These are phyloP conservation scores for Gallinago solitaria DNA, from an alignment of 2,797 vertebrate genomes.

Conservation along the genomic window DNA sequence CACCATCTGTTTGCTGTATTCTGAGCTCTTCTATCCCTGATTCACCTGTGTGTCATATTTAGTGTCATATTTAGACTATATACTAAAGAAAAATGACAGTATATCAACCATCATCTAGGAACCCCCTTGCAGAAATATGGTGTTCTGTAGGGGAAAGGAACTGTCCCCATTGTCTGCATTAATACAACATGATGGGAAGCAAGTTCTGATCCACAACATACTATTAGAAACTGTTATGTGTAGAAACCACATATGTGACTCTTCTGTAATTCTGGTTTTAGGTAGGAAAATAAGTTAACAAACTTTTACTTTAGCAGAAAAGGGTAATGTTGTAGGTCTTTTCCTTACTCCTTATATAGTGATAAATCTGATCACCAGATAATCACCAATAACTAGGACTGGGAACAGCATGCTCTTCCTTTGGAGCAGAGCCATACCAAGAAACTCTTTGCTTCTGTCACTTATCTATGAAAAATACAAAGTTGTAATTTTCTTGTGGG, in stretches of 20 bases:
- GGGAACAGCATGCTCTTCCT: not conserved
- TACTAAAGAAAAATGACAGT: not conserved
- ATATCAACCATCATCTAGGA: not conserved
- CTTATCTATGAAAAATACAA: not conserved
- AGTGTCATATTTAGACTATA: not conserved
- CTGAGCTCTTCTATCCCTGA: not conserved
- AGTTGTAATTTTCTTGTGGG: not conserved
- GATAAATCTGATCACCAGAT: not conserved
- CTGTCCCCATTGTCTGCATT: not conserved
- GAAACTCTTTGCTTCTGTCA: not conserved
- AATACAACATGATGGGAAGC: not conserved
- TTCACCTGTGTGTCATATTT: not conserved
- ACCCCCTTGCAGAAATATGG: not conserved
- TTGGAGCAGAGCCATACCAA: not conserved
- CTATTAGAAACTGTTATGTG: not conserved
- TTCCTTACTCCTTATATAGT: not conserved
- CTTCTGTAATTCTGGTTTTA: not conserved
- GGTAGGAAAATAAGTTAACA: not conserved
- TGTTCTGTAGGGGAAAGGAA: not conserved
- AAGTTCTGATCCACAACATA: not conserved
- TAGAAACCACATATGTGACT: not conserved
- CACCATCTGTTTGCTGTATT: rapidly evolving
- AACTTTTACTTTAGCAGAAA: not conserved
- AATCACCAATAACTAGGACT: not conserved
- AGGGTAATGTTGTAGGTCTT: not conserved